Evolutionary conservation across 2,113 vertebrate species (phyloP), one percentile per base, ranked within the genome.

Genomic region (Tyrannus savana): DNA sequence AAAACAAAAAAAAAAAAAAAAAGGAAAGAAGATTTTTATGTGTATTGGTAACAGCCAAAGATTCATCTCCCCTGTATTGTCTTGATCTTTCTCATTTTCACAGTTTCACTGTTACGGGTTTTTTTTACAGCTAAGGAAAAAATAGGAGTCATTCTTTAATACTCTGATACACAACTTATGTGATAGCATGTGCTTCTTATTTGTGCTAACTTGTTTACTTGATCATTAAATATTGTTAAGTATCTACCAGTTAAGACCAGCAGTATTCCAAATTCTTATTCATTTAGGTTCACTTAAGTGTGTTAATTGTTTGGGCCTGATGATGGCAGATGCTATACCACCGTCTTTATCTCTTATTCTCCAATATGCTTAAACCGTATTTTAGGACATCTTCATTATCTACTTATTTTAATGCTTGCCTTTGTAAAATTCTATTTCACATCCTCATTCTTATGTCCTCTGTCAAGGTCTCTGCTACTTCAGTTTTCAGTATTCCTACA

Each of bases 381-480:
- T 88, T 91, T 90, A 85, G 63, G 71, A 71, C 22, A 33, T 73
- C 66, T 35, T 95, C 3, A n/a, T 91, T 94, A 91, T 25, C 59
- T 94, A 69, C 47, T 80, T 69, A 59, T 90, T 91, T 94, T 87
- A 94, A 66, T 80, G 24, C 33, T 84, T 41, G 56, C 16, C 72
- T 93, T 87, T 77, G 30, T 74, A 60, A 77, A 93, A 93, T 63
- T 39, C 41, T 77, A 5, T 79, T 92, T 91, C 52, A 95, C 59
- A 58, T 84, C 74, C 64, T 95, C 52, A 56, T 74, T 94, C 74
- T 90, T 68, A 66, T 78, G 62, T 92, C 64, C 58, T 84, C 50
- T 90, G 66, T 80, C 83, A 96, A 96, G 86, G 74, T 72, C 53
- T 96, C 60, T 21, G 6, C 49, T 88, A 59, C 41, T 87, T 95